Base-by-base conservation (phyloP, 2,113 vertebrate genomes). In the Oreocharis arfaki region DNA sequence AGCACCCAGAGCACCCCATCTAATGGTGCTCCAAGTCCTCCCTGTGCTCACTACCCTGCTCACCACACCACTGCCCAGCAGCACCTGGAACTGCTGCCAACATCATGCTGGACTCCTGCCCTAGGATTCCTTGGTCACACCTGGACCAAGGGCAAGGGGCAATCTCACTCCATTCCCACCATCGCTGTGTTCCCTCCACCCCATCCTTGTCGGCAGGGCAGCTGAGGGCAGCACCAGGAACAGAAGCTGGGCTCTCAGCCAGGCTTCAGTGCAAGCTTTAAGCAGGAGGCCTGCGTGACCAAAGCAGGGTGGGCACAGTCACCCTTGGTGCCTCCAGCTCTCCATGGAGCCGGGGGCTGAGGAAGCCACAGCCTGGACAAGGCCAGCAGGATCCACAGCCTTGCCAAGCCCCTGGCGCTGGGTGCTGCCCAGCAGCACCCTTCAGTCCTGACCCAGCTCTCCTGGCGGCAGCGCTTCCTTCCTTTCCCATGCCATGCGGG, bases 191-290 rank as follows among this genome's bases (percentile, higher is more conserved):
- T 61, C 44, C 22, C 16, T 53, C 28, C 32, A 53, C 3, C 5
- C 37, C 23, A 35, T 20, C 8, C 16, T 35, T 11, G 2, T 5
- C 0, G 0, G 6, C 0, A 1, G 21, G 23, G 18, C n/a, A 90
- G 73, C 61, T 57, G 44, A 28, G 55, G 33, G 32, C 30, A 84
- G 49, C 63, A 46, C 17, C 52, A 61, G 42, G 35, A 60, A 79
- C 32, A 68, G 44, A 69, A 64, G 69, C 1, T 5, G 50, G 55
- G 46, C 33, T 84, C 41, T 15, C 47, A 53, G 27, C 7, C 37
- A 52, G 73, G 20, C 41, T 69, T 68, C 8, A 11, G n/a, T 52
- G 17, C 2, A 7, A 52, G 27, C n/a, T 82, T 74, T 57, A 56
- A 82, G 20, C 24, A 60, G 28, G 16, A 17, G 14, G 28, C 10